Percentiles rank a stretch among this genome's conserved stretches.
Evolutionary conservation across 1,140 invertebrate species (phyloP).

Genomic region (Charaxes varanes): DNA sequence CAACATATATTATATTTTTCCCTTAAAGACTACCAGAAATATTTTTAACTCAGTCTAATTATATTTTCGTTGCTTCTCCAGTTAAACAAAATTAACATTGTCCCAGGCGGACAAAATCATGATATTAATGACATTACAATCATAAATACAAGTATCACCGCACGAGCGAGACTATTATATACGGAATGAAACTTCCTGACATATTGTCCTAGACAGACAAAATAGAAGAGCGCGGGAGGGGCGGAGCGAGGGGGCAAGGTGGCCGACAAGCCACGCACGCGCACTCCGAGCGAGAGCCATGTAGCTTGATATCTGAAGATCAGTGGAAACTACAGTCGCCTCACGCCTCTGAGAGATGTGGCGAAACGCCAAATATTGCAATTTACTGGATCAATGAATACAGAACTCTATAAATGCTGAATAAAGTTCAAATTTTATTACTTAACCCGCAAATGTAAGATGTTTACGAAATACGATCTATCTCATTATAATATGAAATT

Average conservation of each 20-base stretch:
- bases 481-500: background rate
- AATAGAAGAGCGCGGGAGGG: conserved; percentile 40
- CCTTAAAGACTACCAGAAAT: too few relatives aligned
- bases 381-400: background rate
- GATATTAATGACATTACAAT: too few relatives aligned
- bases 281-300: conserved; percentile 48
- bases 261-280: conserved; percentile 52
- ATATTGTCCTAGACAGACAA: conserved; percentile 56
- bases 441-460: background rate
- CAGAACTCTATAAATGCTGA: background rate
- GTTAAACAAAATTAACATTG: too few relatives aligned
- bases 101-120: too few relatives aligned
- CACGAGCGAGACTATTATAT: too few relatives aligned
- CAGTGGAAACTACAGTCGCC: background rate
- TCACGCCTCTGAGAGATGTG: conserved; percentile 4
- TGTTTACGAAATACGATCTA: conserved; percentile 1
- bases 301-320: conserved; percentile 1
- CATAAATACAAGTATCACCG: too few relatives aligned
- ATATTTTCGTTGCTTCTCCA: too few relatives aligned
- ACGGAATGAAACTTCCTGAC: conserved; percentile 22
- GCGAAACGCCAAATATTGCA: conserved; percentile 6
- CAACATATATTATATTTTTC: too few relatives aligned
- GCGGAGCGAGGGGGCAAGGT: conserved; percentile 31
- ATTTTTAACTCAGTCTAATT: too few relatives aligned
- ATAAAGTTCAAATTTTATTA: background rate